Conservation (phyloP, 2,888 invertebrate genomes). For the Aricia artaxerxes region DNA sequence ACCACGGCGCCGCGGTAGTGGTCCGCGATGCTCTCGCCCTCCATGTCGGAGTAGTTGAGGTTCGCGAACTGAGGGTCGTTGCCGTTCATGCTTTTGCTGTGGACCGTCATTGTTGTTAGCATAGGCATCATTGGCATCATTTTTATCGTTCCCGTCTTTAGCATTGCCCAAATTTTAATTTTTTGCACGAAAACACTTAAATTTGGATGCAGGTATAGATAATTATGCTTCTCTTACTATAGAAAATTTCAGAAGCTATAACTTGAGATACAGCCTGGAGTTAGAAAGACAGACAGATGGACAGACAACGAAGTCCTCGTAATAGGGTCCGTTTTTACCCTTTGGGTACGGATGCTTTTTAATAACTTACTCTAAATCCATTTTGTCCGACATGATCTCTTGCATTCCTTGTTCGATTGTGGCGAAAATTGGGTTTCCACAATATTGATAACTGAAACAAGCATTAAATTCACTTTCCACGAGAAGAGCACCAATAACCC, state of each 20-base stretch:
- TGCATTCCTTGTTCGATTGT: conserved; percentile 46
- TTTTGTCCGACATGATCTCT: conserved; percentile 48
- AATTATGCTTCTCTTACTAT: too few species aligned
- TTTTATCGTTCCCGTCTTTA: conserved; percentile 34
- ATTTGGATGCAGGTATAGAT: too few species aligned
- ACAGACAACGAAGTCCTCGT: too few species aligned
- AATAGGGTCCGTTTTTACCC: too few species aligned
- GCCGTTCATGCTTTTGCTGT: conserved; percentile 52
- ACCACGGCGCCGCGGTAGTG: conserved; percentile 79
- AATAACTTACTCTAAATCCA: conserved; percentile 58
- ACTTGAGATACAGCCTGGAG: too few species aligned
- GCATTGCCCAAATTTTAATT: too few species aligned
- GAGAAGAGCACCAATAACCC: not conserved
- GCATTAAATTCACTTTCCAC: not conserved
- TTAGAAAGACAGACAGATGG: too few species aligned
- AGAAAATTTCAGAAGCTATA: too few species aligned
- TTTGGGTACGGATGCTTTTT: not conserved
- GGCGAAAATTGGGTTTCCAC: conserved; percentile 46
- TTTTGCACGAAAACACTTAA: too few species aligned
- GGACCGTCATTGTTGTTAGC: not conserved
- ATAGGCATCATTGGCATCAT: conserved; percentile 35
- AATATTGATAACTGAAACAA: conserved; percentile 55
- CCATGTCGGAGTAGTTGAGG: conserved; percentile 48
- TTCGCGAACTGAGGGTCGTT: conserved; percentile 60
- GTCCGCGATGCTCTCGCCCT: conserved; percentile 60